Conservation (phyloP, 2,113 vertebrate species). For the Lampris incognitus region DNA sequence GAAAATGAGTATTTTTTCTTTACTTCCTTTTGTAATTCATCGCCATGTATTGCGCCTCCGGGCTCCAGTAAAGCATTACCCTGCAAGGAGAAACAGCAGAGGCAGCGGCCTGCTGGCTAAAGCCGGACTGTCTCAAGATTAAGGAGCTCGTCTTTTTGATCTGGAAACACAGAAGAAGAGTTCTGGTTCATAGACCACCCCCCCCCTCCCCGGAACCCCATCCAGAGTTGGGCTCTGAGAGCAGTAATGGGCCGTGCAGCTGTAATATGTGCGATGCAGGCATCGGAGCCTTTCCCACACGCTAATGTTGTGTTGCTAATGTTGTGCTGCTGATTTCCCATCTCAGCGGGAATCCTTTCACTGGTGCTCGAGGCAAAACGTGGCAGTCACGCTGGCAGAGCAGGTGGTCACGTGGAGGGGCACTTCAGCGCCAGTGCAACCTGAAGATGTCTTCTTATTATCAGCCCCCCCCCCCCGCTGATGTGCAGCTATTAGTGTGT, state of each 20-base stretch:
- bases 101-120: slow-evolving; percentile 14
- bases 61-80: slow-evolving; percentile 38
- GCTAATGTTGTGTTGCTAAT: slow-evolving; percentile 61
- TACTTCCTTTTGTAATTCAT: slow-evolving; percentile 58
- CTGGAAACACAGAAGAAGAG: background rate
- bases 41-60: slow-evolving; percentile 40
- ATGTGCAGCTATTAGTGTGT: slow-evolving; percentile 60
- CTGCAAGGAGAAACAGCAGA: slow-evolving; percentile 22
- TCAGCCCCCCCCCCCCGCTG: slow-evolving; percentile 40
- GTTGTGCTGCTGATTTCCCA: slow-evolving; percentile 65
- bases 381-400: slow-evolving; percentile 24
- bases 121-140: slow-evolving; percentile 1
- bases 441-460: slow-evolving; percentile 63
- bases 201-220: slow-evolving; percentile 28
- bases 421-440: slow-evolving; percentile 38
- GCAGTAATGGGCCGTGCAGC: slow-evolving; percentile 61
- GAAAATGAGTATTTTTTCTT: slow-evolving; percentile 32
- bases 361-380: slow-evolving; percentile 41
- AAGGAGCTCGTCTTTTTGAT: slow-evolving; percentile 5
- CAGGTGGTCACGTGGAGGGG: slow-evolving; percentile 30
- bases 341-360: slow-evolving; percentile 64
- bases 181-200: slow-evolving; percentile 24
- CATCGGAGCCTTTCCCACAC: slow-evolving; percentile 56
- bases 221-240: slow-evolving; percentile 47
- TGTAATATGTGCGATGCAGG: slow-evolving; percentile 61